These are phyloP conservation scores for Caenorhabditis sinica DNA, from an alignment of 2,888 invertebrate species.

Conservation along the genomic window DNA sequence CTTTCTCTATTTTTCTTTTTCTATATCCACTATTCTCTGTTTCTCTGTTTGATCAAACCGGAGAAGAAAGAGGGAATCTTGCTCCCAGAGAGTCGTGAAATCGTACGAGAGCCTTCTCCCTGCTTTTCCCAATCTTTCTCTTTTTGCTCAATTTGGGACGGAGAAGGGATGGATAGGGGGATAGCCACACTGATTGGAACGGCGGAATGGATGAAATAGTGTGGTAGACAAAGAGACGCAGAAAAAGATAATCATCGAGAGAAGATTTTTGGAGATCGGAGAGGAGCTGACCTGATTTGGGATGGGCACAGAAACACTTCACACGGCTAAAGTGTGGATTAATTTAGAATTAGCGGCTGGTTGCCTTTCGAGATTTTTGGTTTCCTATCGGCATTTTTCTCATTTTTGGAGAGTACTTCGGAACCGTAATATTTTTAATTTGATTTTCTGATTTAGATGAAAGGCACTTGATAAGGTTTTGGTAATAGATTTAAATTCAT, in stretches of 20 bases:
- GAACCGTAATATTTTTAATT: not conserved
- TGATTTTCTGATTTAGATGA: not conserved
- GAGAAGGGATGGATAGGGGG: conserved; percentile 23
- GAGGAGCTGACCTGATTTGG: conserved; percentile 47
- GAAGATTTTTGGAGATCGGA: conserved; percentile 20
- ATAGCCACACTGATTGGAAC: conserved; percentile 45
- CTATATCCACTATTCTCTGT: conserved; percentile 31
- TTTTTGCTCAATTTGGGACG: conserved; percentile 41
- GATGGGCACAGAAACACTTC: conserved; percentile 60
- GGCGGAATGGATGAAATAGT: not conserved
- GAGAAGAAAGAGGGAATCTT: conserved; percentile 2
- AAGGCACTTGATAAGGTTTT: no score
- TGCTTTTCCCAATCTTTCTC: conserved; percentile 8
- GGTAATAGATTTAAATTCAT: not conserved
- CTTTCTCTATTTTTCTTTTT: not conserved
- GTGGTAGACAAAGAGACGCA: conserved; percentile 10
- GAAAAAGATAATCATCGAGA: conserved; percentile 14
- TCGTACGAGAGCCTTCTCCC: conserved; percentile 45
- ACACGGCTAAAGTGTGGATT: conserved; percentile 44
- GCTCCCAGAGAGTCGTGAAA: conserved; percentile 60
- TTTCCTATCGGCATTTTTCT: not conserved
- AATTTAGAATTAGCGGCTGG: conserved; percentile 31
- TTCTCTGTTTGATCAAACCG: conserved; percentile 48
- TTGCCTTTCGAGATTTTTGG: conserved; percentile 12
- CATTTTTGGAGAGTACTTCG: not conserved